phyloP scores from a whole-genome alignment of 1,140 invertebrate species.

The Pissodes strobi region DNA sequence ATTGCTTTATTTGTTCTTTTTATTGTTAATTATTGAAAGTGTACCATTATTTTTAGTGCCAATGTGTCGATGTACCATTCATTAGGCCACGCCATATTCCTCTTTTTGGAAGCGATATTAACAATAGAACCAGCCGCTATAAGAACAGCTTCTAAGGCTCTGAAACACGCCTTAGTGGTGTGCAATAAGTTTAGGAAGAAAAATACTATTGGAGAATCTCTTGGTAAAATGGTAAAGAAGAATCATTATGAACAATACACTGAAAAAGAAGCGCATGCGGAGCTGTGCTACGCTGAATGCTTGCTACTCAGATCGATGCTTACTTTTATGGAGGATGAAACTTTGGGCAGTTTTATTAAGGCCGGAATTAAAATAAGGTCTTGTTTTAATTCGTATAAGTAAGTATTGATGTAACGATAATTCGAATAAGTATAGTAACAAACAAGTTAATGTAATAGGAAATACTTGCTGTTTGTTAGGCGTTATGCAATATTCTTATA shows the following conservation, averaged over 20 bases:
- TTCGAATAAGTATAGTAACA: too few species aligned
- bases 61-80: conserved; percentile 89
- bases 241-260: conserved; percentile 78
- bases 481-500: too few species aligned
- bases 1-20: too few species aligned
- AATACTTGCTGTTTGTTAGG: too few species aligned
- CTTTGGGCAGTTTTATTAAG: conserved; percentile 88
- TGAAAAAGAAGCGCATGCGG: conserved; percentile 88
- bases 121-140: conserved; percentile 88
- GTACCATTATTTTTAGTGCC: conserved; percentile 66
- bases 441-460: too few species aligned
- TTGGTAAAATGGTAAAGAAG: conserved; percentile 81
- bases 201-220: conserved; percentile 73
- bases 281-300: conserved; percentile 92
- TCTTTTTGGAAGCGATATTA: conserved; percentile 89
- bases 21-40: too few species aligned
- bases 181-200: conserved; percentile 76
- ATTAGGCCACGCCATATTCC: conserved; percentile 85
- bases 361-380: conserved; percentile 91
- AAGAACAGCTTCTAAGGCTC: conserved; percentile 68
- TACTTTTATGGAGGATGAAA: conserved; percentile 94
- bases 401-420: too few species aligned
- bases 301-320: conserved; percentile 85
- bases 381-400: conserved; percentile 83
- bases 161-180: conserved; percentile 77